Conservation (phyloP, 2,113 vertebrate species). For the Ivindomyrus marchei region DNA sequence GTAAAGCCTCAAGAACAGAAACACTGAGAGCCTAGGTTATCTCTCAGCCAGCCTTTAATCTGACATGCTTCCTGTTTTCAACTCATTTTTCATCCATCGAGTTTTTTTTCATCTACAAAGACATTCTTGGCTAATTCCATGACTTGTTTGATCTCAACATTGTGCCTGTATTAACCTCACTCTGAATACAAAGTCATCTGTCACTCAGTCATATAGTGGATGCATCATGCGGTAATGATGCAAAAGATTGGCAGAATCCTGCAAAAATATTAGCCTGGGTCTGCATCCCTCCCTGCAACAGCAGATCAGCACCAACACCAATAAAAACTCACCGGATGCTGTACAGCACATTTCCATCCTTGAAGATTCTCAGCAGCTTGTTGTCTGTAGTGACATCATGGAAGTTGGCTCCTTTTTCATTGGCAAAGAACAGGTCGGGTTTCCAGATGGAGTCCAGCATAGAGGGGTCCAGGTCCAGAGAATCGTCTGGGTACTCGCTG, state of each 20-base stretch:
- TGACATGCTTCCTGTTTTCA: background rate
- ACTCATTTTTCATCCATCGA: background rate
- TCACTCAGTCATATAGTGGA: too few relatives aligned
- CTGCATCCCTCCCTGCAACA: background rate
- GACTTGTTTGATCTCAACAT: background rate
- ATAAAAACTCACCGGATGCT: conserved; percentile 80
- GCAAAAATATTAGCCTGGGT: too few relatives aligned
- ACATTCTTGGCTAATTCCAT: background rate
- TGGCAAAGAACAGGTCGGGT: conserved; percentile 97
- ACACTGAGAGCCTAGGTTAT: background rate
- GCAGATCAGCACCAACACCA: background rate
- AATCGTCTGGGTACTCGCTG: conserved; percentile 94
- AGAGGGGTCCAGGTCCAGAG: conserved; percentile 93
- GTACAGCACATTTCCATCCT: conserved; percentile 93
- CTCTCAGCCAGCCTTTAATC: background rate
- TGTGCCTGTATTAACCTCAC: too few relatives aligned
- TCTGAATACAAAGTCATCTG: too few relatives aligned
- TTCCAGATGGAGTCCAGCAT: conserved; percentile 99
- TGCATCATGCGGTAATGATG: background rate
- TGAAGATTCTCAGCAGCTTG: conserved; percentile 94
- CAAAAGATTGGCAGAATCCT: background rate
- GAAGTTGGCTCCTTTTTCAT: conserved; percentile 98
- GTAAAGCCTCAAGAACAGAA: background rate
- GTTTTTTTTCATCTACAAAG: background rate
- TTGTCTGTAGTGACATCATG: conserved; percentile 98